Evolutionary conservation across 2,888 invertebrate species (phyloP).

Genomic region (Dryobotodes eremita): DNA sequence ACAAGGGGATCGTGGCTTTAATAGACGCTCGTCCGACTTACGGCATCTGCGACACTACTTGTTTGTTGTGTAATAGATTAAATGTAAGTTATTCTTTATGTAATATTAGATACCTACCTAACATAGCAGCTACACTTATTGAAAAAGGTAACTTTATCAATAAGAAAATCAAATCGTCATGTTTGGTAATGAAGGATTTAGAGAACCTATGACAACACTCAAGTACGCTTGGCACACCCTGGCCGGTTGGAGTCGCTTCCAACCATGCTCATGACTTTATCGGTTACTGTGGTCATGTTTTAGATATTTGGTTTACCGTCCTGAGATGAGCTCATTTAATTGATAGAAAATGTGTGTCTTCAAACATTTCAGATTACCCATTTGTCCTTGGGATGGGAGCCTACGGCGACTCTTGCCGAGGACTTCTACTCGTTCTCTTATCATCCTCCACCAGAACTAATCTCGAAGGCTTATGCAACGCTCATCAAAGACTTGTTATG

Average conservation of each 20-base stretch:
- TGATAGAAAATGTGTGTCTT: neutral
- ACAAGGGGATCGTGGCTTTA: slow-evolving; percentile 79
- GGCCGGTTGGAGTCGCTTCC: neutral
- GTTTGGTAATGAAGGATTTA: neutral
- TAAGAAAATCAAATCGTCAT: neutral
- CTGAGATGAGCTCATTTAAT: neutral
- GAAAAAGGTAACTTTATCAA: neutral
- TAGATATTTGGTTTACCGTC: neutral
- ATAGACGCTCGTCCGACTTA: slow-evolving; percentile 84
- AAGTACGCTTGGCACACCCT: neutral
- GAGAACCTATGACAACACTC: neutral
- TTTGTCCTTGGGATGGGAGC: slow-evolving; percentile 93
- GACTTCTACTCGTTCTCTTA: slow-evolving; percentile 86
- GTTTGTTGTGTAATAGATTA: slow-evolving; percentile 83
- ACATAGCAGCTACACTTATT: neutral
- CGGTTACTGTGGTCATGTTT: neutral
- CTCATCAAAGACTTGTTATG: slow-evolving; percentile 93
- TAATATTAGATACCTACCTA: neutral
- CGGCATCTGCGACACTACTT: slow-evolving; percentile 84
- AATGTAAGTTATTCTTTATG: slow-evolving; percentile 77
- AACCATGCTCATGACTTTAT: neutral
- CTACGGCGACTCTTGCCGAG: slow-evolving; percentile 90
- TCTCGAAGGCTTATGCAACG: slow-evolving; percentile 92
- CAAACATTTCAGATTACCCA: slow-evolving; percentile 92
- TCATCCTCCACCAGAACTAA: slow-evolving; percentile 92